phyloP scores from a whole-genome alignment of 1,140 invertebrate genomes.

The Lepidurus arcticus region DNA sequence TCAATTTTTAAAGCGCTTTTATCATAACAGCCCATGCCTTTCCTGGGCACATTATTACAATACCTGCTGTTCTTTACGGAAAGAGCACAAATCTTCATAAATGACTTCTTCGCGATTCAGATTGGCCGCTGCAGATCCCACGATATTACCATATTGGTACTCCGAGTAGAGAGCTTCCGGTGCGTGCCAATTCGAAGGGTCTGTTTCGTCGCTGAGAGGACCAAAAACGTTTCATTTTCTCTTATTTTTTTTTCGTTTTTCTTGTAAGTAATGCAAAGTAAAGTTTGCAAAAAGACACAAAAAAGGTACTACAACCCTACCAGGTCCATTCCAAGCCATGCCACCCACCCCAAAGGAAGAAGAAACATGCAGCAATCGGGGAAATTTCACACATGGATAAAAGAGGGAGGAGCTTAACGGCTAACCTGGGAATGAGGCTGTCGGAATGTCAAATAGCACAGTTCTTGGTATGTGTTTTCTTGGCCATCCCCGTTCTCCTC shows the following conservation, averaged over 20 bases:
- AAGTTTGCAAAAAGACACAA: no score
- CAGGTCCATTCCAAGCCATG: no score
- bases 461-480: constrained; percentile 78
- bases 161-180: constrained; percentile 10
- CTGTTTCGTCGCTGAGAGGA: constrained; percentile 29
- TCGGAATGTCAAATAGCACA: constrained; percentile 73
- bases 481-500: constrained; percentile 54
- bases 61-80: constrained; percentile 33
- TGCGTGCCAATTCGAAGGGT: not conserved
- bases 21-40: no score
- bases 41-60: no score
- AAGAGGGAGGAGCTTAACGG: not conserved
- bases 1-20: no score
- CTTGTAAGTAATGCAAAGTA: not conserved
- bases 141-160: not conserved
- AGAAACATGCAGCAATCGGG: no score
- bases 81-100: constrained; percentile 46
- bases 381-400: no score
- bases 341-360: no score
- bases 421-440: constrained; percentile 15
- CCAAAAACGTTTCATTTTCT: not conserved
- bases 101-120: constrained; percentile 41
- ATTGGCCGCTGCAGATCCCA: not conserved
- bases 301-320: no score
- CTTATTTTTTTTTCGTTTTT: not conserved